Evolutionary conservation across 2,113 vertebrate species (phyloP).

Genomic region (Urocolius indicus): DNA sequence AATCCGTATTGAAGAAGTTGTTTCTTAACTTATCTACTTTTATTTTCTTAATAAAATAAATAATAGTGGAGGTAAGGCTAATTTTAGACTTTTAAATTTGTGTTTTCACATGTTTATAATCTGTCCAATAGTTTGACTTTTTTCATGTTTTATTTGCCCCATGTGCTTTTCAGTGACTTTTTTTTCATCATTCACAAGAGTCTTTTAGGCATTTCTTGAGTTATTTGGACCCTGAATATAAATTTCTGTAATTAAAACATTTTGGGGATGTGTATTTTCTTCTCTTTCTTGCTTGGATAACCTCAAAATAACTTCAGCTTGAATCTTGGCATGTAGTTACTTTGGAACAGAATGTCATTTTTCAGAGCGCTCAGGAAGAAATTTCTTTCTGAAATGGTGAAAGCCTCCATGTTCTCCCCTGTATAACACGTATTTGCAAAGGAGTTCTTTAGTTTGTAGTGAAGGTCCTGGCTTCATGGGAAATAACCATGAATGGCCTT

Average conservation of each 20-base stretch:
- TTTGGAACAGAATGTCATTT: not conserved
- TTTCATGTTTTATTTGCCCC: not conserved
- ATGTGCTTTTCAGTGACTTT: not conserved
- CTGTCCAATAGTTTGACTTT: not conserved
- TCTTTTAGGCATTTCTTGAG: not conserved
- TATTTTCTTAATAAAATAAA: not conserved
- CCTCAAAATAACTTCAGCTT: not conserved
- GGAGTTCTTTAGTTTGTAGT: not conserved
- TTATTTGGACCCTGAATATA: not conserved
- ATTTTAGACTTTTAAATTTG: not conserved
- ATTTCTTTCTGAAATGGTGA: not conserved
- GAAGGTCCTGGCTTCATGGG: not conserved
- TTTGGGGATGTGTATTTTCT: not conserved
- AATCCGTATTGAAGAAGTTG: not conserved
- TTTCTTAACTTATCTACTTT: not conserved
- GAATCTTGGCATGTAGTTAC: not conserved
- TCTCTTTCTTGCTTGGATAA: conserved; percentile 15
- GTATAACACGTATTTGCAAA: not conserved
- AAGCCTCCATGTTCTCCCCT: not conserved
- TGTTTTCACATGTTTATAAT: not conserved
- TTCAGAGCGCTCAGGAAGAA: not conserved
- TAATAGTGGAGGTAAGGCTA: not conserved
- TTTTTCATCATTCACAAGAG: not conserved
- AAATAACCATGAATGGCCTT: not conserved
- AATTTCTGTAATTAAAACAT: not conserved